phyloP scores from a whole-genome alignment of 2,888 invertebrate species.

The Catocala nupta region DNA sequence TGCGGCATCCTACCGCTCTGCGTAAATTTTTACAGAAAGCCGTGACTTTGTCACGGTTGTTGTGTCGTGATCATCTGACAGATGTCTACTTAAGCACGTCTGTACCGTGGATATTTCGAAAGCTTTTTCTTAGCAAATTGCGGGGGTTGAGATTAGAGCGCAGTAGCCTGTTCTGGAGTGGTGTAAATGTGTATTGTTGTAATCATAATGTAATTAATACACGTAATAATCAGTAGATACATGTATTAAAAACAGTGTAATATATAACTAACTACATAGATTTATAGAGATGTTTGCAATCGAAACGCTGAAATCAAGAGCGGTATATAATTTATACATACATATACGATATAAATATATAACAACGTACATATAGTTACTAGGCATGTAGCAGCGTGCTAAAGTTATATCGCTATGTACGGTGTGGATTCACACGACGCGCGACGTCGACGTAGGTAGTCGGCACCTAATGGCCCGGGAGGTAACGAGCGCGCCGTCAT shows the following conservation, averaged over 20 bases:
- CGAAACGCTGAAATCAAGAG: conserved; percentile 2
- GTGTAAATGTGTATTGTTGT: conserved; percentile 31
- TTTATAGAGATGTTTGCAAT: no score
- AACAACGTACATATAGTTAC: conserved; percentile 48
- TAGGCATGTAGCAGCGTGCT: conserved; percentile 50
- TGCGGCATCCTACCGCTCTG: conserved; percentile 27
- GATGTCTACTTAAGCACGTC: conserved; percentile 63
- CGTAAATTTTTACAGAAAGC: conserved; percentile 41
- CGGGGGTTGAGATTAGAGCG: conserved; percentile 38
- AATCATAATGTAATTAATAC: conserved; percentile 9
- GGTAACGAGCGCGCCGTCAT: conserved; percentile 71
- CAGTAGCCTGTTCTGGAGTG: conserved; percentile 15
- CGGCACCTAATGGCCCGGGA: conserved; percentile 64
- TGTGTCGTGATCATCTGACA: conserved; percentile 56
- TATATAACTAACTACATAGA: no score
- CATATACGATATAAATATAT: conserved; percentile 37
- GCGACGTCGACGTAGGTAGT: conserved; percentile 52
- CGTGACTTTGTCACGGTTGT: conserved; percentile 47
- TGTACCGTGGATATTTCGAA: conserved; percentile 41
- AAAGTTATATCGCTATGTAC: conserved; percentile 47
- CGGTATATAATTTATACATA: neutral
- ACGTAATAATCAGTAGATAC: no score
- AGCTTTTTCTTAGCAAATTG: conserved; percentile 46
- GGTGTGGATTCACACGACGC: conserved; percentile 47
- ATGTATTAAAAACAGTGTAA: no score